Conservation (phyloP, 2,797 vertebrate genomes). For the Passerculus sandwichensis region DNA sequence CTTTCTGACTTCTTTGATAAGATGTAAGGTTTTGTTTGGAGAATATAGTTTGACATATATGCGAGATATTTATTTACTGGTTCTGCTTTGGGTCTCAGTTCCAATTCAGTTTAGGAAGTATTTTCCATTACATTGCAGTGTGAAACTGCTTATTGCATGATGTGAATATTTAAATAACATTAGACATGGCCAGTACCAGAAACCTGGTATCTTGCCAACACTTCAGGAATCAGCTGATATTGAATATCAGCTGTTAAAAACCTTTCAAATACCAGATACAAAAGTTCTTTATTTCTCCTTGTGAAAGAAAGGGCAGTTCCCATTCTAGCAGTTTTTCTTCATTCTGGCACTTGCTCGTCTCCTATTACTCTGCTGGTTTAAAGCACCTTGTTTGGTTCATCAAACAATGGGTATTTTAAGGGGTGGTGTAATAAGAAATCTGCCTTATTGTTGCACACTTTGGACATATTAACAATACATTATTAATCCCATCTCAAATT, state of each 20-base stretch:
- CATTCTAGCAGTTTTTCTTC: conserved; percentile 47
- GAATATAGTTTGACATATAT: conserved; percentile 79
- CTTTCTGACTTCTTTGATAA: conserved; percentile 78
- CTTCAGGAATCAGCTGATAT: conserved; percentile 66
- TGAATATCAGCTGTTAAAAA: conserved; percentile 66
- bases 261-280: conserved; percentile 53
- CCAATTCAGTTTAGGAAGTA: conserved; percentile 63
- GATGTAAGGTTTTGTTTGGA: conserved; percentile 79
- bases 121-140: conserved; percentile 72
- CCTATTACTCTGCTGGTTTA: conserved; percentile 67
- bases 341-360: conserved; percentile 60
- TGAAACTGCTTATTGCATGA: conserved; percentile 66
- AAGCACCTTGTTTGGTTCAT: conserved; percentile 72
- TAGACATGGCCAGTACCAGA: conserved; percentile 63
- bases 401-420: conserved; percentile 70
- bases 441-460: conserved; percentile 70
- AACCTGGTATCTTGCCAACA: conserved; percentile 62
- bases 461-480: conserved; percentile 54
- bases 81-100: conserved; percentile 72
- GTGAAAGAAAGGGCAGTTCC: conserved; percentile 46
- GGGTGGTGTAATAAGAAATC: conserved; percentile 68
- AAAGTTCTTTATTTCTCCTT: conserved; percentile 60
- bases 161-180: conserved; percentile 74
- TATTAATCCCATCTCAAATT: conserved; percentile 40
- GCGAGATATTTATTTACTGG: conserved; percentile 78